Evolutionary conservation across 1,140 invertebrate genomes (phyloP).

Genomic region (Papilio glaucus): DNA sequence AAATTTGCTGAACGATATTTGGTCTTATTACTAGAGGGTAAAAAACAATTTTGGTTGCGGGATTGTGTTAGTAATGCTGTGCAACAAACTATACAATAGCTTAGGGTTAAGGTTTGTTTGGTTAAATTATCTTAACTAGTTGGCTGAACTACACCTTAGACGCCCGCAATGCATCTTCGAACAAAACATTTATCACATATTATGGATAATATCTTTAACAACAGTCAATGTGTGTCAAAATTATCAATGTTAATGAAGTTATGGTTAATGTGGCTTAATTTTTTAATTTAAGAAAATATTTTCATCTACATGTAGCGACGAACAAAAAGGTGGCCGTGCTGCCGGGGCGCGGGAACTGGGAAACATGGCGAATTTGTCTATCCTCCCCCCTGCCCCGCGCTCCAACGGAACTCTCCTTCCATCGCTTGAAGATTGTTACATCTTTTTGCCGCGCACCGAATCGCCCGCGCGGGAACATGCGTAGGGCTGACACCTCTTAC

Average conservation of each 20-base stretch:
- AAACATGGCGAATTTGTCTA: conserved; percentile 35
- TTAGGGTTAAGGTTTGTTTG: conserved; percentile 27
- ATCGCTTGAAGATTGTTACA: conserved; percentile 47
- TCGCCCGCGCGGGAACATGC: conserved; percentile 25
- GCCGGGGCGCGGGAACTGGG: no score
- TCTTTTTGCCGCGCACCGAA: conserved; percentile 49
- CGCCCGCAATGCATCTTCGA: background rate
- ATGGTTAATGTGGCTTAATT: no score
- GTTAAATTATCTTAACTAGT: conserved; percentile 25
- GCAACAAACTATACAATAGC: background rate
- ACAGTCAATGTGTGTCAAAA: no score
- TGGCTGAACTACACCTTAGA: background rate
- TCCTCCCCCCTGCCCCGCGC: conserved; percentile 7
- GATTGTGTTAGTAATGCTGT: background rate
- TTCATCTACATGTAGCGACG: background rate
- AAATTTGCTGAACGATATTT: conserved; percentile 53
- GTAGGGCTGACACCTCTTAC: conserved; percentile 39
- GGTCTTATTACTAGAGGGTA: conserved; percentile 38
- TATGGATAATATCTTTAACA: no score
- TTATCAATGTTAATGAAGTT: no score
- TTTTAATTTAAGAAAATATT: no score
- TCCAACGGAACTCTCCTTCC: conserved; percentile 47
- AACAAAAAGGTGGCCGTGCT: conserved; percentile 3
- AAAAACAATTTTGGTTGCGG: conserved; percentile 33
- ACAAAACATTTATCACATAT: background rate